Evolutionary conservation across 2,113 vertebrate genomes (phyloP).

Genomic region (Ranitomeya variabilis): DNA sequence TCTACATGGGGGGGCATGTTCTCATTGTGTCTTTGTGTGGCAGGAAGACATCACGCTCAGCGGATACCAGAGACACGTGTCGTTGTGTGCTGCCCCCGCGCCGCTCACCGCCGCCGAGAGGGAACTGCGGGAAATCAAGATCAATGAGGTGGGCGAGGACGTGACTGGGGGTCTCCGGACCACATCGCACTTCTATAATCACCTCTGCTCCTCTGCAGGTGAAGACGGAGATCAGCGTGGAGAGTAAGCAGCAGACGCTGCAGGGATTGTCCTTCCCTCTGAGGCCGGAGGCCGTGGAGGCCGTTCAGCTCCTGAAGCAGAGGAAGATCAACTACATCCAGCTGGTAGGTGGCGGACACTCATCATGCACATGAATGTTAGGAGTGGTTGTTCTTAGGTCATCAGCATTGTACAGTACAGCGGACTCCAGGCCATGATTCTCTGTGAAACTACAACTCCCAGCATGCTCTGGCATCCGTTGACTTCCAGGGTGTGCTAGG

Average conservation of each 20-base stretch:
- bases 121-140: constrained; percentile 91
- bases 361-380: background rate
- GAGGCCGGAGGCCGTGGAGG: constrained; percentile 86
- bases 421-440: too few species aligned
- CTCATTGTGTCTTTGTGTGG: background rate
- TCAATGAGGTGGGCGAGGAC: constrained; percentile 83
- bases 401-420: too few species aligned
- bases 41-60: constrained; percentile 93
- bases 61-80: constrained; percentile 89
- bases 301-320: constrained; percentile 87
- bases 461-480: too few species aligned
- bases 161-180: background rate
- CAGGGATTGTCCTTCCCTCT: constrained; percentile 93
- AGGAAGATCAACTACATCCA: constrained; percentile 95
- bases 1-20: too few species aligned
- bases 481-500: too few species aligned
- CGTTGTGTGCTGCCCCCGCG: constrained; percentile 84
- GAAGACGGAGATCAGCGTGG: constrained; percentile 92
- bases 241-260: constrained; percentile 90
- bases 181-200: background rate
- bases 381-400: too few species aligned
- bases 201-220: constrained; percentile 72
- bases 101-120: constrained; percentile 89
- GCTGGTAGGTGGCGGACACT: constrained; percentile 73
- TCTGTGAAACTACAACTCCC: too few species aligned